Conservation (phyloP, 2,797 vertebrate species). For the Lerista edwardsae region DNA sequence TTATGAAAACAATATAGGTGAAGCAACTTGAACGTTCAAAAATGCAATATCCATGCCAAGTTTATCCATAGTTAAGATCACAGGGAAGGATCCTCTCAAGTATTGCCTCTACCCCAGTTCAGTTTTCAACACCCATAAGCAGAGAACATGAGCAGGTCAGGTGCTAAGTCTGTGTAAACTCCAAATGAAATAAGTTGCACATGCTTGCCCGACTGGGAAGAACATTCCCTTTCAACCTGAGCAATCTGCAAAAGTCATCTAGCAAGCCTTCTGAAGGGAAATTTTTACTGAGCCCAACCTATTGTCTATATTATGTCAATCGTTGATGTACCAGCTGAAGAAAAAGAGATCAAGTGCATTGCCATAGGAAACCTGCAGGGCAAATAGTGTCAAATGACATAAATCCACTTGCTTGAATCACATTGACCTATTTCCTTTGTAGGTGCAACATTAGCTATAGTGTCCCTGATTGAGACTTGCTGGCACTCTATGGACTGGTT, state of each 20-base stretch:
- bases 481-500: background rate
- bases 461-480: background rate
- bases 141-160: background rate
- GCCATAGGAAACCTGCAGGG: background rate
- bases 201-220: background rate
- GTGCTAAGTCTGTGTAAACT: background rate
- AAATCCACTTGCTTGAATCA: background rate
- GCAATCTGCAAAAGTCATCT: background rate
- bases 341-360: background rate
- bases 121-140: background rate
- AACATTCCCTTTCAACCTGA: background rate
- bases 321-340: background rate
- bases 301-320: background rate
- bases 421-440: background rate
- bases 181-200: background rate
- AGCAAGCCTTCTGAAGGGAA: background rate
- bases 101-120: background rate
- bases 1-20: background rate
- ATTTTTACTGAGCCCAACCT: background rate
- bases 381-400: background rate
- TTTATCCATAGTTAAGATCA: background rate
- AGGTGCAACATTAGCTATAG: background rate
- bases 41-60: slow-evolving; percentile 2
- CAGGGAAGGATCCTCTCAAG: background rate
- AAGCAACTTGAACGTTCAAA: background rate